Evolutionary conservation across 2,797 vertebrate species (phyloP).

Genomic region (Myotis planiceps): DNA sequence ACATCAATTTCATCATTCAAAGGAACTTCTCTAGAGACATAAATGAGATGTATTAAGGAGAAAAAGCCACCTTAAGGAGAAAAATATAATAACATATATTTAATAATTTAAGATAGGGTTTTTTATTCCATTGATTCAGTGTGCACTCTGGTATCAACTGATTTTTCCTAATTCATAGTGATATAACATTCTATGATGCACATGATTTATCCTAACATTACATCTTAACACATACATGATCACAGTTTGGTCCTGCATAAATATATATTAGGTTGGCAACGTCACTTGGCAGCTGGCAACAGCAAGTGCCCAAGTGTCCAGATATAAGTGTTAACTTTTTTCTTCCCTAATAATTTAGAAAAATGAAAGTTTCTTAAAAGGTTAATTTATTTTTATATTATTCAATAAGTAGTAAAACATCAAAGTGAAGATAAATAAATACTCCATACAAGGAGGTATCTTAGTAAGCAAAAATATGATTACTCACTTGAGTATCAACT

Average conservation of each 20-base stretch:
- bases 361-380: conserved; percentile 45
- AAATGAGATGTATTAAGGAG: neutral
- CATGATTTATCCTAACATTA: neutral
- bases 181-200: conserved; percentile 8
- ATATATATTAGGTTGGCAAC: conserved; percentile 14
- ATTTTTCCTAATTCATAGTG: conserved; percentile 34
- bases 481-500: neutral
- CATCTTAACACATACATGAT: conserved; percentile 23
- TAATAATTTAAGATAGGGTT: neutral
- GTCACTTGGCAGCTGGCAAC: neutral
- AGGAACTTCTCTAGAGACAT: conserved; percentile 25
- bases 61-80: conserved; percentile 36
- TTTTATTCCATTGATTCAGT: neutral
- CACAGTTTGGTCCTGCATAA: neutral
- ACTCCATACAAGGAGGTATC: neutral
- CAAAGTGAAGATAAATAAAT: neutral
- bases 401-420: conserved; percentile 41
- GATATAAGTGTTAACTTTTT: conserved; percentile 21
- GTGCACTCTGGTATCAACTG: neutral
- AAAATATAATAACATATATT: conserved; percentile 41
- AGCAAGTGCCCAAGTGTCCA: conserved; percentile 19
- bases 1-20: conserved; percentile 26
- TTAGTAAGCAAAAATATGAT: conserved; percentile 36
- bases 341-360: conserved; percentile 36
- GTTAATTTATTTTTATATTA: conserved; percentile 45